Conservation (phyloP, 2,797 vertebrate genomes). For the Chrosomus eos region DNA sequence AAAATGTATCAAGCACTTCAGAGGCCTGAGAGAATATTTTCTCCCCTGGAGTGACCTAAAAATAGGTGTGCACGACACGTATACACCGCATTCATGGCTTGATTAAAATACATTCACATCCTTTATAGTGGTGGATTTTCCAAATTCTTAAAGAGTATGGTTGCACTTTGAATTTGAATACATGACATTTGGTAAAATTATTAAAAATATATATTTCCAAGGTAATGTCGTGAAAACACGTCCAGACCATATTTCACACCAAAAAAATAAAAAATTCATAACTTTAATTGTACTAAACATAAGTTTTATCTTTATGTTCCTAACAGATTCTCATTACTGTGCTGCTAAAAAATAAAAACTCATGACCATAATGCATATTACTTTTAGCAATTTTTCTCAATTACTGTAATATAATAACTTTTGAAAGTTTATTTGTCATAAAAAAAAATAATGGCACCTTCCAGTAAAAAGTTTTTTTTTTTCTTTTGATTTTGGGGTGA, state of each 20-base stretch:
- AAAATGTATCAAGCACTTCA: conserved; percentile 27
- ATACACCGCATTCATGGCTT: background rate
- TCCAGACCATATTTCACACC: background rate
- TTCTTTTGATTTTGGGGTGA: too few species aligned
- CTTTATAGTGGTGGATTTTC: background rate
- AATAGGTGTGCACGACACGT: background rate
- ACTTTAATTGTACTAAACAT: too few species aligned
- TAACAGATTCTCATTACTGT: too few species aligned
- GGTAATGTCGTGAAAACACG: background rate
- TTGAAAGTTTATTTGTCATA: too few species aligned
- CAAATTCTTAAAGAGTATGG: conserved; percentile 4
- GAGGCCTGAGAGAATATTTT: conserved; percentile 3
- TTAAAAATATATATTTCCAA: background rate
- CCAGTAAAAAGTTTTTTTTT: too few species aligned
- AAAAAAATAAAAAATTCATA: background rate
- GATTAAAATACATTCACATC: conserved; percentile 10
- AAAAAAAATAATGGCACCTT: too few species aligned
- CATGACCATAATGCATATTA: too few species aligned
- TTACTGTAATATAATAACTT: too few species aligned
- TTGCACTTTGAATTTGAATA: conserved; percentile 37
- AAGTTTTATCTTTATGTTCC: too few species aligned
- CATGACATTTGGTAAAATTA: conserved; percentile 34
- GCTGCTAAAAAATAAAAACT: too few species aligned
- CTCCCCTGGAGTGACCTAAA: conserved; percentile 13
- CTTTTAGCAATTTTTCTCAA: too few species aligned